phyloP scores from a whole-genome alignment of 2,888 invertebrate genomes.

The Elmis aenea region DNA sequence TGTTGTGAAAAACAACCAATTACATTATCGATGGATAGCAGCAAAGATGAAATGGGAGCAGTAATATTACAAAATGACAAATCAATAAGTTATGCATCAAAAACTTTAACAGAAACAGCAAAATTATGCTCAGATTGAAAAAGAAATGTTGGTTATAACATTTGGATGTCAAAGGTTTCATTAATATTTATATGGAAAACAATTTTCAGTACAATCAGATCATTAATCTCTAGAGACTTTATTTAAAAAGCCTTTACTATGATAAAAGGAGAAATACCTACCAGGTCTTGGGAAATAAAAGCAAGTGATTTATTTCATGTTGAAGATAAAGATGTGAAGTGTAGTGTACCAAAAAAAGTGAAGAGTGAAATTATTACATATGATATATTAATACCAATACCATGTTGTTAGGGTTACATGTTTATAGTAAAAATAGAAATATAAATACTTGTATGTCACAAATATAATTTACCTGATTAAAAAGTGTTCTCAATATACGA shows the following conservation, averaged over 20 bases:
- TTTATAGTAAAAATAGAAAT: no score
- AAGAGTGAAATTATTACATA: no score
- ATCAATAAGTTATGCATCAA: constrained; percentile 36
- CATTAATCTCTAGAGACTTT: no score
- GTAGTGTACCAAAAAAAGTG: no score
- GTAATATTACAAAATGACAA: constrained; percentile 34
- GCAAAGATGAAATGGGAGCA: constrained; percentile 27
- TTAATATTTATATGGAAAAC: constrained; percentile 18
- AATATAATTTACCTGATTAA: no score
- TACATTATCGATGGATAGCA: constrained; percentile 12
- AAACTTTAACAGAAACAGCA: constrained; percentile 16
- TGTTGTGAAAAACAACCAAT: constrained; percentile 7
- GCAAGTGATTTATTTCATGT: constrained; percentile 26
- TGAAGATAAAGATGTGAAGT: no score
- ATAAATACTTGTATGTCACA: no score
- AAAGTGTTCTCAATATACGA: no score
- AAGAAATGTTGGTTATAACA: constrained; percentile 35
- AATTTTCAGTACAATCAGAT: no score
- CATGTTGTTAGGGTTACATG: no score
- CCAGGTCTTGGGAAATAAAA: constrained; percentile 24
- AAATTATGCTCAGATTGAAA: constrained; percentile 35
- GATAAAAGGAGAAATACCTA: constrained; percentile 18
- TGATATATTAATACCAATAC: no score
- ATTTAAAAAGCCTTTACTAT: no score
- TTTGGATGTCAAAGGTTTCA: constrained; percentile 6